Base-by-base conservation (phyloP, 2,888 invertebrate species). In the Hermodice carunculata region DNA sequence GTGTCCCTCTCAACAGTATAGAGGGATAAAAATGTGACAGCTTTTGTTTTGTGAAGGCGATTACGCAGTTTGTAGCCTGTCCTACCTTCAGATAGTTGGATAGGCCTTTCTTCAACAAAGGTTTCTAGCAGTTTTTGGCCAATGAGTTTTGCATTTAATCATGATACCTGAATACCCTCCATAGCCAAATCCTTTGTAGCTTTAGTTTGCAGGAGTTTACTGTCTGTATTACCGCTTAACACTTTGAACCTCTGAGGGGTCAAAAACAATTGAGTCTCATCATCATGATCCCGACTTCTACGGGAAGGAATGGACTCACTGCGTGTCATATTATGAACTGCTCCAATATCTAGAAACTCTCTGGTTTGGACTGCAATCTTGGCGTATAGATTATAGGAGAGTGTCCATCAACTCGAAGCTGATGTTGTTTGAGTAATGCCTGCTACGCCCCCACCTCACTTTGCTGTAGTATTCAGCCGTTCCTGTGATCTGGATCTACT, bases 171-270 rank as follows among this genome's bases (percentile, higher is more conserved):
- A 6, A 54, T 54, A 5, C 19, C 32, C 6, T 17, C 17, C 8
- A 37, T 54, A 5, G 54, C 54, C 19, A 37, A 37, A 37, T 54
- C 54, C 22, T 54, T 54, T 5, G 32, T 54, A 19, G 37, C n/a
- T 14, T 44, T 44, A 28, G 14, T 57, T 28, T 44, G 42, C 57
- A 57, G 22, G n/a, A 8, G 57, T 57, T 6, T 42, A 32, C 8
- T 19, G 37, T 6, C n/a, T 8, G 29, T 6, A 8, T 26, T 26
- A 11, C 8, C 11, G 26, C 14, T 6, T 5, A 54, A 54, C 32
- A 37, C 40, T 14, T 37, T 37, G 40, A 37, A 37, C 14, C 11
- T 11, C 11, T 37, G 11, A 14, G 14, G 11, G n/a, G n/a, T n/a
- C n/a, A n/a, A n/a, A n/a, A n/a, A n/a, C n/a, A n/a, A n/a, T n/a